Evolutionary conservation across 2,113 vertebrate genomes (phyloP).

Genomic region (Ifrita kowaldi): DNA sequence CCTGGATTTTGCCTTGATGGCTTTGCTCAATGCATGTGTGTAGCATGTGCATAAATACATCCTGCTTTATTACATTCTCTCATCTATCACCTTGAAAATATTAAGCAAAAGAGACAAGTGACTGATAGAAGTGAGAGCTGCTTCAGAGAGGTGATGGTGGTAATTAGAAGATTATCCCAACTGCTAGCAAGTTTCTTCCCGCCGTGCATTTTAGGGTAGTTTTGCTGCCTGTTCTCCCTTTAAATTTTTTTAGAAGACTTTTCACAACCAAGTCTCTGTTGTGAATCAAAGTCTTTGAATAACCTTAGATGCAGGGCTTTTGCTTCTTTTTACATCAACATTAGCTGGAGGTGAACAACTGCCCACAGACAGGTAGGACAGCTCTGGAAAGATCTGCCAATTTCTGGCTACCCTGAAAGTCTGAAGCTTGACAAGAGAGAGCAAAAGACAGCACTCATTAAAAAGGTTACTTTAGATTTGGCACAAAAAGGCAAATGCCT

Average conservation of each 20-base stretch:
- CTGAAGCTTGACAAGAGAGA: conserved; percentile 8
- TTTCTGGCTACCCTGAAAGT: not conserved
- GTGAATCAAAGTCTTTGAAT: not conserved
- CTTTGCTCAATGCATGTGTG: not conserved
- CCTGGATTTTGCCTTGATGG: not conserved
- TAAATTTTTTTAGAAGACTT: not conserved
- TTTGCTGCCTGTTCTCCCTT: not conserved
- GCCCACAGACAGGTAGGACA: not conserved
- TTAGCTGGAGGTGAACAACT: not conserved
- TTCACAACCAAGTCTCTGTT: not conserved
- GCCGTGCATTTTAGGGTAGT: not conserved
- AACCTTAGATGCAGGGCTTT: not conserved
- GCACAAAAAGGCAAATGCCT: conserved; percentile 38
- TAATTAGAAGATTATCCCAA: not conserved
- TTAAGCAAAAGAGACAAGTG: not conserved
- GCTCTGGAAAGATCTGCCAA: not conserved
- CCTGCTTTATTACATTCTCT: not conserved
- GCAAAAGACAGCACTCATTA: conserved; percentile 16
- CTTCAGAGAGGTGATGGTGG: not conserved
- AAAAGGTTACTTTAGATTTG: conserved; percentile 32
- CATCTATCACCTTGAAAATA: not conserved
- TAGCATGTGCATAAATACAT: not conserved
- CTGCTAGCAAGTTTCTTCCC: not conserved
- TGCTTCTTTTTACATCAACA: not conserved
- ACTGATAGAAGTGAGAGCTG: not conserved